phyloP scores from a whole-genome alignment of 2,888 invertebrate species.

The Cosmopolites sordidus region DNA sequence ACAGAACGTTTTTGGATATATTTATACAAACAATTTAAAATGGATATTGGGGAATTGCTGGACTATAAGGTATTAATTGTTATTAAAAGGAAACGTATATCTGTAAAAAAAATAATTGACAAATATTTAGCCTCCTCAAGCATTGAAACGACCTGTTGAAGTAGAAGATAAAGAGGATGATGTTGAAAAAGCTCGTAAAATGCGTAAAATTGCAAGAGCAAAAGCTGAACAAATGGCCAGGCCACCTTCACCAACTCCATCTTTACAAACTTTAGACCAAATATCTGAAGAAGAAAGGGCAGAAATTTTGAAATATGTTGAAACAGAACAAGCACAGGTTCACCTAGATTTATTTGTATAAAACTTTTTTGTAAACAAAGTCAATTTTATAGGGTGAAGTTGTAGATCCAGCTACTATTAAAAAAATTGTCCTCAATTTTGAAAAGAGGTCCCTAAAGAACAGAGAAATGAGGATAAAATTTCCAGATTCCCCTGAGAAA shows the following conservation, averaged over 20 bases:
- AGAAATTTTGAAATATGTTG: conserved; percentile 78
- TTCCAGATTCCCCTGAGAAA: conserved; percentile 93
- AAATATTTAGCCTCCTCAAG: conserved; percentile 77
- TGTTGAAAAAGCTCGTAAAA: conserved; percentile 59
- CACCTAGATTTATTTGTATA: neutral
- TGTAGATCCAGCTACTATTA: conserved; percentile 82
- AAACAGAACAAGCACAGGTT: conserved; percentile 75
- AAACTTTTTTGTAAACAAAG: neutral
- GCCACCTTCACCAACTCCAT: conserved; percentile 48
- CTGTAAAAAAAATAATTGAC: too few species aligned
- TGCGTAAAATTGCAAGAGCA: conserved; percentile 56
- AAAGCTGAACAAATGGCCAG: conserved; percentile 52
- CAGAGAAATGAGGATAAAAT: conserved; percentile 97
- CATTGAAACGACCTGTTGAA: conserved; percentile 66
- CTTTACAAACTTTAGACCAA: conserved; percentile 51
- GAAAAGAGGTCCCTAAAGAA: conserved; percentile 92
- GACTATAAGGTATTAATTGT: conserved; percentile 59
- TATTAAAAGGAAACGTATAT: too few species aligned
- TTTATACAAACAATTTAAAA: too few species aligned
- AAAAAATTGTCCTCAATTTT: conserved; percentile 84
- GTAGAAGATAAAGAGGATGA: conserved; percentile 64
- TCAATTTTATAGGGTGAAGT: conserved; percentile 63
- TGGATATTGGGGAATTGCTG: conserved; percentile 58
- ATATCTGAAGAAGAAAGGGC: conserved; percentile 68
- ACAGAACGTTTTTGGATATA: too few species aligned